Conservation (phyloP, 2,888 invertebrate species). For the Troilus luridus region DNA sequence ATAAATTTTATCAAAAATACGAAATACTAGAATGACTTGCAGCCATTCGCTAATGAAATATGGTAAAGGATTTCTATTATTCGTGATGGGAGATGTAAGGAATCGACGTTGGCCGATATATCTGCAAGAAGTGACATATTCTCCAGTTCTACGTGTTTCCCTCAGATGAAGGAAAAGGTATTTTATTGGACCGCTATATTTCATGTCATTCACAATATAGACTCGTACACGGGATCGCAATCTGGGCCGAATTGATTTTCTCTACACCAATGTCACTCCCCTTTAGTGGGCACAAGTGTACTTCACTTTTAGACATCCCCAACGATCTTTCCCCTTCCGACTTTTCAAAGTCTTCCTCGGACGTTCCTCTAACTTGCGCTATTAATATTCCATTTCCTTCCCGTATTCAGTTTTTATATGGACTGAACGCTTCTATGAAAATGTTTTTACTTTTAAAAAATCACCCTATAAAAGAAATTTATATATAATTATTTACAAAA, state of each 20-base stretch:
- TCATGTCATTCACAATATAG: conserved; percentile 52
- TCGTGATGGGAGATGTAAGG: not conserved
- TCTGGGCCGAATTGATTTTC: conserved; percentile 34
- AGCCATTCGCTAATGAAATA: conserved; percentile 9
- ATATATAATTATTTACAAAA: too few species aligned
- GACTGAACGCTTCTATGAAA: not conserved
- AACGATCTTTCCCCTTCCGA: not conserved
- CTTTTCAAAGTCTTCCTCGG: not conserved
- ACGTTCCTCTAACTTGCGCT: not conserved
- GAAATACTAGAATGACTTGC: not conserved
- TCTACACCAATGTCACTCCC: conserved; percentile 25
- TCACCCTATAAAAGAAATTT: not conserved
- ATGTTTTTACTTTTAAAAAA: not conserved
- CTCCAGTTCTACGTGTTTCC: conserved; percentile 5
- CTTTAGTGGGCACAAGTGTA: conserved; percentile 35
- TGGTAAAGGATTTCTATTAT: conserved; percentile 30
- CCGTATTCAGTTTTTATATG: not conserved
- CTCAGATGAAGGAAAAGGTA: conserved; percentile 42
- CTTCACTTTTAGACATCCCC: not conserved
- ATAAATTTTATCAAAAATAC: not conserved
- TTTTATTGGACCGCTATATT: conserved; percentile 49
- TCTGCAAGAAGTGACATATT: conserved; percentile 10
- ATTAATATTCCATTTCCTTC: not conserved
- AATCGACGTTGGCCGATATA: not conserved
- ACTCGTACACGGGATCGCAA: conserved; percentile 41